Evolutionary conservation across 2,113 vertebrate genomes (phyloP).

Genomic region (Campylomormyrus tamandua): DNA sequence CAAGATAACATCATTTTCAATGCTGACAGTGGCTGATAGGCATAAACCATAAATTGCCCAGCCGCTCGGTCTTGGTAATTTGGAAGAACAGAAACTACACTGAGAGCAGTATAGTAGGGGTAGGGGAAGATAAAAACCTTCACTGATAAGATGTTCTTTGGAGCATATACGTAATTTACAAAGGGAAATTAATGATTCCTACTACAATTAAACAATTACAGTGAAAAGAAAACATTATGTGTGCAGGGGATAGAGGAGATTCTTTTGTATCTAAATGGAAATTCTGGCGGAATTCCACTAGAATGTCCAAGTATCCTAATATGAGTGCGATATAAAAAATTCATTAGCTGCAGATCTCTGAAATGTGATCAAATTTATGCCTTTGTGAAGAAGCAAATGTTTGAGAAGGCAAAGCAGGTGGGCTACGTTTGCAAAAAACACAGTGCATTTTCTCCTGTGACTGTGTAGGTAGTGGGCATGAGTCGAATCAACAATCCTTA

Average conservation of each 20-base stretch:
- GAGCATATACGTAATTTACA: not conserved
- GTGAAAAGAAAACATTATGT: not conserved
- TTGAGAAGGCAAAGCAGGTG: not conserved
- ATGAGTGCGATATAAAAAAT: not conserved
- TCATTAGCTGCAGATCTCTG: not conserved
- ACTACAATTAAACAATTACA: constrained; percentile 9
- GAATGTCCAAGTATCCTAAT: not conserved
- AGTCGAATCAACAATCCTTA: not conserved
- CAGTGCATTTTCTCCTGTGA: not conserved
- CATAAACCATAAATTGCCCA: not conserved
- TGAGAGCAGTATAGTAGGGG: not conserved
- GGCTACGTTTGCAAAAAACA: not conserved
- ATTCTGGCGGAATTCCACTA: not conserved
- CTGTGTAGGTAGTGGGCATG: not conserved
- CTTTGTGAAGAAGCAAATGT: not conserved
- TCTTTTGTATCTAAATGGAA: not conserved
- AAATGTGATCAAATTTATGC: constrained; percentile 7
- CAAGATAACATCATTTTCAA: not conserved
- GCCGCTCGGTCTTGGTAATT: not conserved
- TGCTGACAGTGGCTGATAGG: not conserved
- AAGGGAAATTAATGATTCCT: not conserved
- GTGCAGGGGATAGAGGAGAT: not conserved
- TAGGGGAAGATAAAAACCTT: not conserved
- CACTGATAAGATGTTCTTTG: not conserved
- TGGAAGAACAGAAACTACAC: not conserved